Base-by-base conservation (phyloP, 2,113 vertebrate genomes). In the Atlantisia rogersi region DNA sequence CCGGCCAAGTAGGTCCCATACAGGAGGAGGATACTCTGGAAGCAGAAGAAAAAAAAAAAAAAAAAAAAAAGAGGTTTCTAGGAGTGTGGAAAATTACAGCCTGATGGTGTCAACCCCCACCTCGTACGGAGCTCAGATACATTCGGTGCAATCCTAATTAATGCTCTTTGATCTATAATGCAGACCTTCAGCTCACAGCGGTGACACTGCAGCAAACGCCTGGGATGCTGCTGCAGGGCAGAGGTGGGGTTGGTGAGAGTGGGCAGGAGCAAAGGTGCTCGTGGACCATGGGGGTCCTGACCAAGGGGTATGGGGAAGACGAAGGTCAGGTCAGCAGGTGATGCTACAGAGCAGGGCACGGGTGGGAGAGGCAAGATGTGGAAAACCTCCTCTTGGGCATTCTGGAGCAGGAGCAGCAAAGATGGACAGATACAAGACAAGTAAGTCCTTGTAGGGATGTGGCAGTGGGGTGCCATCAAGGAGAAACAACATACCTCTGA, bases 1-100 rank as follows among this genome's bases (percentile, higher is more conserved):
- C 99, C 99, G 0, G 99, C 99, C 97, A 99, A 97, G 94, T 99
- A 99, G 10, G 98, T 98, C 55, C 99, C 99, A 1, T 98, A 99
- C 2, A 99, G 98, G 87, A 99, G 97, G n/a, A 99, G 97, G 91
- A 98, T 97, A 9, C 98, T 98, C 99, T 99, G 95, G 73, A 89
- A 96, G 60, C 9, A 95, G 84, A 95, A 92, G 63, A 94, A 68
- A 96, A 68, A 96, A 95, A 92, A 65, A 94, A 46, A 18, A 64
- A 35, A 35, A 35, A 35, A 35, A 35, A 35, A 35, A 35, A 96
- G 65, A 93, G 53, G 17, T 73, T 94, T 91, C 65, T 50, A 92
- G 76, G 44, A 82, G 58, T 44, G 35, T 93, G 87, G 85, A 95
- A 96, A 95, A 86, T 92, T 92, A 94, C 92, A 80, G 73, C 75